Evolutionary conservation across 2,113 vertebrate species (phyloP), one percentile per base, ranked within the genome.

Genomic region (Garra rufa): DNA sequence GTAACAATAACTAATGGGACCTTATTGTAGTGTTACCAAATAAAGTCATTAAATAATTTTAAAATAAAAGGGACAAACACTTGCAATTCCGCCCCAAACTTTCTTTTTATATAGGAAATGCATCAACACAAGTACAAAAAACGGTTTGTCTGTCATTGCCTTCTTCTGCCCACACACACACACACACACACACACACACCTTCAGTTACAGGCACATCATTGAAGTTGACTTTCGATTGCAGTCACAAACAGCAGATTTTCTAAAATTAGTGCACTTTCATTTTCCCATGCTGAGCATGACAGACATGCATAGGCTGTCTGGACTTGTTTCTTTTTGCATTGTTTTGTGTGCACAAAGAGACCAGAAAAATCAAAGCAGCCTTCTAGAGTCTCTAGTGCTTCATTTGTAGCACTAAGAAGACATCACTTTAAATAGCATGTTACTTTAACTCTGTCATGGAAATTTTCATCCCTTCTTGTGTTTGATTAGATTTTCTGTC

Each of bases 181-280:
- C n/a, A n/a, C n/a, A n/a, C n/a, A 34, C 34, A 34, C 34, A 34
- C 34, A 34, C 34, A 34, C 34, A 34, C 34, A 34, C n/a, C 9
- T 30, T 26, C 65, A 38, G 17, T 15, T 10, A 19, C 24, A 50
- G 69, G n/a, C 6, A 17, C 73, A 75, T 30, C 9, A 19, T 9
- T 75, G 73, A 75, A 50, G 26, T 9, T 50, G 46, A 30, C 41
- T 74, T 69, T 44, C 41, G 19, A 17, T 28, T 48, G 71, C 14
- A 48, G 71, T 74, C 44, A 28, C 44, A 74, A 74, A 8, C n/a
- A 79, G 28, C 76, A 55, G 85, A 78, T 63, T 61, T 63, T 85
- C 90, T 90, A 92, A 91, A 91, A 91, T 93, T 93, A 93, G 88
- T 76, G 46, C 89, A 87, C 86, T 78, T 59, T 89, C 10, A 81